phyloP scores from a whole-genome alignment of 1,140 invertebrate species.

The Pachyrhynchus sulphureomaculatus region DNA sequence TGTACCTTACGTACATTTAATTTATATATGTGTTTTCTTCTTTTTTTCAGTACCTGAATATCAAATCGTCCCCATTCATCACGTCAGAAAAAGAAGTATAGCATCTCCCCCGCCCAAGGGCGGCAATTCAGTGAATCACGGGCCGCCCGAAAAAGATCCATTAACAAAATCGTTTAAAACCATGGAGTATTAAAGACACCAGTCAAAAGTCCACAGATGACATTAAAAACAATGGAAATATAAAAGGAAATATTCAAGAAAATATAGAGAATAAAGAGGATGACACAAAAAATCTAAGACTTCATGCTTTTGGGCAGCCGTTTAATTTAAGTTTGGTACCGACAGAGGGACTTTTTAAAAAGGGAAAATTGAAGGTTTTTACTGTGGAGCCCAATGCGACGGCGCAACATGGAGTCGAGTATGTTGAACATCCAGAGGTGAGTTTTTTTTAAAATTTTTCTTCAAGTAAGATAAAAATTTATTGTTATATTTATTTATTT shows the following conservation, averaged over 20 bases:
- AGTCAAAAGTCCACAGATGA: neutral
- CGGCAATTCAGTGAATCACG: constrained; percentile 1
- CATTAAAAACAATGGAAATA: neutral
- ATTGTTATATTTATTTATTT: no score
- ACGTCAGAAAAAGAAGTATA: constrained; percentile 43
- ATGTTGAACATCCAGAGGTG: constrained; percentile 71
- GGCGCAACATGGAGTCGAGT: constrained; percentile 71
- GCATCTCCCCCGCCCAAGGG: neutral
- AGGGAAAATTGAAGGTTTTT: constrained; percentile 74
- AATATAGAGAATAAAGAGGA: constrained; percentile 2
- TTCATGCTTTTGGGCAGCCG: constrained; percentile 76
- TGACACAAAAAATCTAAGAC: constrained; percentile 59
- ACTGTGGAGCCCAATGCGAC: constrained; percentile 67
- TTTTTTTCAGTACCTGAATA: constrained; percentile 64
- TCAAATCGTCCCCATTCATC: constrained; percentile 60
- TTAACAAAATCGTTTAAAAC: constrained; percentile 10
- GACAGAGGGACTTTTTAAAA: constrained; percentile 70
- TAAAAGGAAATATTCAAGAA: neutral
- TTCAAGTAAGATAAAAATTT: no score
- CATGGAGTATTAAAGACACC: constrained; percentile 4
- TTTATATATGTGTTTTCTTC: no score
- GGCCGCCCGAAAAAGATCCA: constrained; percentile 1
- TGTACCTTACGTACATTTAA: no score
- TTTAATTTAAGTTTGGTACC: constrained; percentile 71
- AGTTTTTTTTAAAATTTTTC: no score